Conservation (phyloP, 2,797 vertebrate species). For the Apodemus agrarius region DNA sequence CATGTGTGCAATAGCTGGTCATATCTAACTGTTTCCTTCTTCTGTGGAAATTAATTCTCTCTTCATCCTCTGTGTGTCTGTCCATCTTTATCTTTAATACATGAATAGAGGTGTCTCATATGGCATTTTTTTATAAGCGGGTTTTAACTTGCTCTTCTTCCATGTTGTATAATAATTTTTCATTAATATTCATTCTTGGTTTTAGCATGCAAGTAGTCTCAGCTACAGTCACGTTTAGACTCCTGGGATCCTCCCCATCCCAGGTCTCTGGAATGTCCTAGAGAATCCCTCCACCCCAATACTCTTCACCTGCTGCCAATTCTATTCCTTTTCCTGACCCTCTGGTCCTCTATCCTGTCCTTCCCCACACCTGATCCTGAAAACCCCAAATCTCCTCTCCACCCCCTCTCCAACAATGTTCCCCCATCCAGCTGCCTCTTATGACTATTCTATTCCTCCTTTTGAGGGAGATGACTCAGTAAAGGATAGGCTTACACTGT, state of each 20-base stretch:
- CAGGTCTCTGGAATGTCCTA: neutral
- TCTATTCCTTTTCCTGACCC: neutral
- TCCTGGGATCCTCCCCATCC: neutral
- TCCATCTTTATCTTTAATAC: neutral
- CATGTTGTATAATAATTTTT: neutral
- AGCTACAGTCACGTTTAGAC: no score
- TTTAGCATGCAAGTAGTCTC: neutral
- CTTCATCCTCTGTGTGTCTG: neutral
- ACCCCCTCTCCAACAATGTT: neutral
- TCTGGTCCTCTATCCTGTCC: neutral
- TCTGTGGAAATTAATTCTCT: neutral
- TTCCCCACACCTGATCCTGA: neutral
- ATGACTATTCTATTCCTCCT: neutral
- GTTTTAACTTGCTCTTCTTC: neutral
- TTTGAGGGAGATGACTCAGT: neutral
- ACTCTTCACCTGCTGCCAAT: neutral
- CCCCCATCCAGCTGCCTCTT: neutral
- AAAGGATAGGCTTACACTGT: neutral
- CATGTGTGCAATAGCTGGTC: no score
- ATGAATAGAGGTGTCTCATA: neutral
- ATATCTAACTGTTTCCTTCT: neutral
- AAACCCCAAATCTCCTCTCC: neutral
- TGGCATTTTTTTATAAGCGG: neutral
- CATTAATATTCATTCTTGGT: neutral
- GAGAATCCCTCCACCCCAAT: accelerated